Evolutionary conservation across 2,888 invertebrate genomes (phyloP).

Genomic region (Teleiodes luculella): DNA sequence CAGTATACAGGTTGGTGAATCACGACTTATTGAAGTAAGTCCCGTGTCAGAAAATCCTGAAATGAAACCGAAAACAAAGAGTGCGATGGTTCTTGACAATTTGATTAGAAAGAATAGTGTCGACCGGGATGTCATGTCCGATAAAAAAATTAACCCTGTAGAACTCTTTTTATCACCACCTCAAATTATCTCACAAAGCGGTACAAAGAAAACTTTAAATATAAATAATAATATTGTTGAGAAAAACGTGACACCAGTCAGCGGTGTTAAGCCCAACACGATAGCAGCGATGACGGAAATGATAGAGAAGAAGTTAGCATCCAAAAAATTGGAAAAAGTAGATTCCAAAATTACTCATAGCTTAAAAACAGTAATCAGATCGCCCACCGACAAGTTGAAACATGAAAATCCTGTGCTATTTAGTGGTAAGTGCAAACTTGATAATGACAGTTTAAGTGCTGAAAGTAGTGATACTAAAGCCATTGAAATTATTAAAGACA

Average conservation of each 20-base stretch:
- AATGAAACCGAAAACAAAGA: conserved; percentile 65
- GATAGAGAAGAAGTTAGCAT: conserved; percentile 61
- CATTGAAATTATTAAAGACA: conserved; percentile 17
- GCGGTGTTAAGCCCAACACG: conserved; percentile 56
- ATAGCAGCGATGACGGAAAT: conserved; percentile 64
- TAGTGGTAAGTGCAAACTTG: conserved; percentile 16
- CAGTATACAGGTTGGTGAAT: conserved; percentile 43
- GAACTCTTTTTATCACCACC: conserved; percentile 65
- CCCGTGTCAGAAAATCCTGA: conserved; percentile 41
- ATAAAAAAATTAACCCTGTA: conserved; percentile 64
- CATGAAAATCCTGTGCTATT: conserved; percentile 3
- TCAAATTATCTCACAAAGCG: conserved; percentile 55
- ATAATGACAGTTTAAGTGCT: conserved; percentile 11
- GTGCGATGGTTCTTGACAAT: conserved; percentile 74
- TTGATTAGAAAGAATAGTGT: conserved; percentile 78
- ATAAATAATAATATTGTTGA: conserved; percentile 73
- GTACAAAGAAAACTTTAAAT: conserved; percentile 65
- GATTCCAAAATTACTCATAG: conserved; percentile 62
- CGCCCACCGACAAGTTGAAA: conserved; percentile 47
- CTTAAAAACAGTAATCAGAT: conserved; percentile 65
- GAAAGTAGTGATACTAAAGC: conserved; percentile 10
- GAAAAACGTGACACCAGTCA: conserved; percentile 46
- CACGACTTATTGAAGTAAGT: conserved; percentile 42
- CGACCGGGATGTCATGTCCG: conserved; percentile 67
- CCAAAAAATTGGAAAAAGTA: conserved; percentile 61